Evolutionary conservation across 2,113 vertebrate species (phyloP), one percentile per base, ranked within the genome.

Genomic region (Ardeotis arabs): DNA sequence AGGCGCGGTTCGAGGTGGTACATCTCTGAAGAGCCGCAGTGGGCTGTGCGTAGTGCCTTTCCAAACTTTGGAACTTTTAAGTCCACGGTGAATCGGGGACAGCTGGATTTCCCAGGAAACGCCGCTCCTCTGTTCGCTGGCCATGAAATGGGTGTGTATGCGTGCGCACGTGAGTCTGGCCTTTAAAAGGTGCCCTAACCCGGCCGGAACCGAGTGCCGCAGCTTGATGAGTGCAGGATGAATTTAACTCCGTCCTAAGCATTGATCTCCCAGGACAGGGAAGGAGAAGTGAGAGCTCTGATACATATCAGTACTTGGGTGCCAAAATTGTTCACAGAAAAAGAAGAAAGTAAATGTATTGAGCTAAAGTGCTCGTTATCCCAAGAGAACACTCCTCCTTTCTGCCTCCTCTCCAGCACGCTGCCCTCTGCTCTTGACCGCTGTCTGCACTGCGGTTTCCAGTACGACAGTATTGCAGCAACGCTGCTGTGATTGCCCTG

Each of bases 21-120:
- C 56, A 21, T n/a, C 62, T 75, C 33, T 17, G 12, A 28, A 24
- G 8, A 9, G 47, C 5, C 14, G 24, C 29, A 10, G 19, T 2
- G 72, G n/a, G 49, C 39, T 41, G 18, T 7, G 33, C 6, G 6
- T 8, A 5, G 47, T 22, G 33, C 76, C 31, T 56, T 31, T 21
- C 29, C n/a, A 21, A 14, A 4, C 44, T 24, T 19, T 0, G 5
- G 35, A 14, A 3, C 29, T 47, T 89, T 66, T 4, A 2, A 2
- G 12, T 33, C 37, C 12, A 0, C 35, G 22, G 35, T 25, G 39
- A 22, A 27, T 12, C 1, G 0, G 33, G 17, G 20, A 9, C 14
- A 53, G 28, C 25, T 18, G 19, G 9, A 29, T 50, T 47, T 14
- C 24, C 19, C 10, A 1, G 1, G 0, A 6, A 59, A 52, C 55